Conservation (phyloP, 1,140 invertebrate genomes). For the Apis dorsata region DNA sequence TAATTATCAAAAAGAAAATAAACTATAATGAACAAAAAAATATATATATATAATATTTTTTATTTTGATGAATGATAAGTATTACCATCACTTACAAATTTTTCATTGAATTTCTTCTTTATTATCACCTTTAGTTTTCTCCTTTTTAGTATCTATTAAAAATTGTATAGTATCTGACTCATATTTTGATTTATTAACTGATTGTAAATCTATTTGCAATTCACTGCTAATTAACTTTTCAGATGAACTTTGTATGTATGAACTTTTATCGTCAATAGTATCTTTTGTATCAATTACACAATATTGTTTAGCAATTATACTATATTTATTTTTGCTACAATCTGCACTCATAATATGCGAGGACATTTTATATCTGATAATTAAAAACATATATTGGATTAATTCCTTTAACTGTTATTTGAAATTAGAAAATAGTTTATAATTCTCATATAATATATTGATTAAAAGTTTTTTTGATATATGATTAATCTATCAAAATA, state of each 20-base stretch:
- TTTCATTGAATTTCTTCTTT: not conserved
- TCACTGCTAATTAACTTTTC: slow-evolving; percentile 55
- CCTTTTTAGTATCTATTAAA: not conserved
- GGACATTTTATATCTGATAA: slow-evolving; percentile 46
- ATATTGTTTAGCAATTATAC: slow-evolving; percentile 35
- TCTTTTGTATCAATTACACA: slow-evolving; percentile 38
- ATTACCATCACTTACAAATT: slow-evolving; percentile 4
- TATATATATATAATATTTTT: not conserved
- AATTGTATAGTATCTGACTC: slow-evolving; percentile 1
- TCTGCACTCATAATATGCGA: not conserved
- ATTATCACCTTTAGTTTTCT: slow-evolving; percentile 14
- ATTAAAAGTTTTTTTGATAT: not conserved
- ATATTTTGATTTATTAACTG: not conserved
- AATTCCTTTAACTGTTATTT: not conserved
- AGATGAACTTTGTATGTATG: not conserved
- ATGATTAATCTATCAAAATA: not conserved
- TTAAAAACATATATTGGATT: slow-evolving; percentile 6
- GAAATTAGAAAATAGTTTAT: not conserved
- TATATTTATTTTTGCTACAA: too few relatives aligned
- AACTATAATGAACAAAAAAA: not conserved
- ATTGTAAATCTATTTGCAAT: not conserved
- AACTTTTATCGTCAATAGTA: not conserved
- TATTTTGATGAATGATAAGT: not conserved
- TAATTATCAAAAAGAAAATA: not conserved
- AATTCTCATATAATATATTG: not conserved